Conservation (phyloP, 1,140 invertebrate genomes). For the Drosophila pruinosa region DNA sequence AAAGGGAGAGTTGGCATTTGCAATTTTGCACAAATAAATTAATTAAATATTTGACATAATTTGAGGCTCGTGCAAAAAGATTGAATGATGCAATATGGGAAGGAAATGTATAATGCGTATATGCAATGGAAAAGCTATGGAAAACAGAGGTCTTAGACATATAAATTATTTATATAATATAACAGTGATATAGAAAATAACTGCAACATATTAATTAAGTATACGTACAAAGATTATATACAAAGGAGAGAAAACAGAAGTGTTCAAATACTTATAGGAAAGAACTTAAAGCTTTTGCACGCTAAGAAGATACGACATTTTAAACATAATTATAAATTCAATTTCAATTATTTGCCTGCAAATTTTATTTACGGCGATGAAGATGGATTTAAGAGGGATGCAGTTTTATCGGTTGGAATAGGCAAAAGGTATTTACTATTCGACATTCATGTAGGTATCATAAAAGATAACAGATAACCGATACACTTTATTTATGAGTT, state of each 20-base stretch:
- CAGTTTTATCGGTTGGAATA: background rate
- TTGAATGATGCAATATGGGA: background rate
- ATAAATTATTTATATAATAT: background rate
- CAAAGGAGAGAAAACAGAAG: too few species aligned
- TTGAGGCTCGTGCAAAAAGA: background rate
- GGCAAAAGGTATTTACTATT: background rate
- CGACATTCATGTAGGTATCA: background rate
- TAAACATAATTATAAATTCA: background rate
- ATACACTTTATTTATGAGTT: constrained; percentile 5
- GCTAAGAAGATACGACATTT: too few species aligned
- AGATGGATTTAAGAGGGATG: background rate
- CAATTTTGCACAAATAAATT: background rate
- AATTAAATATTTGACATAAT: background rate
- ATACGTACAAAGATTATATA: too few species aligned
- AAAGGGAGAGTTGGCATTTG: background rate
- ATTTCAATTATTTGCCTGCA: background rate
- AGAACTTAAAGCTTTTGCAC: too few species aligned
- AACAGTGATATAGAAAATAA: too few species aligned
- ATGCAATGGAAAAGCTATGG: background rate
- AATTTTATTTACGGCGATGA: background rate
- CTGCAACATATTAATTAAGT: too few species aligned
- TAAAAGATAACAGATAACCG: background rate
- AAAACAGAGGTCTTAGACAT: background rate
- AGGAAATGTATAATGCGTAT: background rate
- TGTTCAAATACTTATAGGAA: too few species aligned